Base-by-base conservation (phyloP, 2,797 vertebrate genomes). In the Okamejei kenojei region DNA sequence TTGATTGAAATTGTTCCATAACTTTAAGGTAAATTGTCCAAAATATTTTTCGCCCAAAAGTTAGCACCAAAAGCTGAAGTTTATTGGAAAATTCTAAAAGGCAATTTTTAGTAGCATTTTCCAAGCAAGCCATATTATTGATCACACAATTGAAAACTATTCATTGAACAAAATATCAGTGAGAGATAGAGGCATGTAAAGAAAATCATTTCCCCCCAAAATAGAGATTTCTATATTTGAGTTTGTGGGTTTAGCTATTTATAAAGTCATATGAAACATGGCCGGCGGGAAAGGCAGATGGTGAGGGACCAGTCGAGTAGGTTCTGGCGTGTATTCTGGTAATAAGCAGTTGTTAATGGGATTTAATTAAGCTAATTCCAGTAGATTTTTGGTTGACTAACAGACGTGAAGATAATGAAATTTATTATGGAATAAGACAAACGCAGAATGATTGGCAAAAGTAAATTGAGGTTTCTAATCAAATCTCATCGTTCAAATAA, bases 281-380 rank as follows among this genome's bases (percentile, higher is more conserved):
- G 63, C 84, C 84, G 23, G 76, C 26, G 26, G 71, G 90, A 71
- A 76, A n/a, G 23, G 45, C 90, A 92, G 90, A 73, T 92, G 90
- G 90, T 7, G 38, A 74, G 90, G 23, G 68, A 92, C 23, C 90
- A 92, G 90, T 68, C 10, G 71, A 76, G 71, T 15, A 71, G 73
- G 23, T 45, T 92, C 61, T n/a, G 90, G 90, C 54, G 71, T 23
- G 29, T 68, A 74, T 92, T 74, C 45, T 92, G 90, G 90, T 92
- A 54, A 74, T 29, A 76, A 76, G 90, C 45, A 54, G 90, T 92
- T 76, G 90, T 92, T 73, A 92, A 76, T 54, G 26, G 90, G 71
- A 76, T 92, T 45, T 92, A 92, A 92, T 92, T 92, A 92, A 71
- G 13, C 90, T 54, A 92, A 76, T 92, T 74, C 90, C 74, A 76